Evolutionary conservation across 2,797 vertebrate species (phyloP).

Genomic region (Caiman crocodilus): DNA sequence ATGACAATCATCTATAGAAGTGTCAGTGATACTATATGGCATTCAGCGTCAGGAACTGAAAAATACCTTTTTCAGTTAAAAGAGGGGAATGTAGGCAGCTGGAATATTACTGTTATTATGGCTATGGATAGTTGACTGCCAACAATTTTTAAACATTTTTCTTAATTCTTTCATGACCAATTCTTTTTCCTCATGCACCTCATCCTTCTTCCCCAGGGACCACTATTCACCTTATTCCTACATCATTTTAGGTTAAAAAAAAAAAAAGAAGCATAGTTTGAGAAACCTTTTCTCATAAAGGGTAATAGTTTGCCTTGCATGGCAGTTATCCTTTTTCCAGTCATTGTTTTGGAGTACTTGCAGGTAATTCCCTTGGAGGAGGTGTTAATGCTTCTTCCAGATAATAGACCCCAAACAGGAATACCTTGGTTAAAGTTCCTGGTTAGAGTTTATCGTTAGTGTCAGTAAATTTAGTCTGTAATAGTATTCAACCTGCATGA

Average conservation of each 20-base stretch:
- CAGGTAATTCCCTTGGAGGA: slow-evolving; percentile 50
- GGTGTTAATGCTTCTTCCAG: slow-evolving; percentile 48
- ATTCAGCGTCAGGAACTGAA: neutral
- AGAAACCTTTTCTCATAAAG: neutral
- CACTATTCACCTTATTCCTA: neutral
- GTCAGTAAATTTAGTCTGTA: slow-evolving; percentile 39
- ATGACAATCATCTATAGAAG: neutral
- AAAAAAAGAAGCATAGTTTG: neutral
- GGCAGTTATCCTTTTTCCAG: neutral
- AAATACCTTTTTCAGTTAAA: neutral
- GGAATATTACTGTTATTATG: neutral
- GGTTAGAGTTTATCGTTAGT: slow-evolving; percentile 47
- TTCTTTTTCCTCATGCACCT: neutral
- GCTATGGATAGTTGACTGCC: neutral
- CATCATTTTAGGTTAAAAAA: neutral
- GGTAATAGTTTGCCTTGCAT: slow-evolving; percentile 3
- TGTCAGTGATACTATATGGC: neutral
- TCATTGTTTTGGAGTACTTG: slow-evolving; percentile 28
- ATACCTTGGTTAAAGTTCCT: slow-evolving; percentile 32
- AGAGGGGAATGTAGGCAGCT: neutral
- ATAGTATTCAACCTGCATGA: slow-evolving; percentile 48
- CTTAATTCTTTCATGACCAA: neutral
- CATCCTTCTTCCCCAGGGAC: neutral
- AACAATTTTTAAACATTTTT: neutral
- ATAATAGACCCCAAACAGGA: slow-evolving; percentile 42